Evolutionary conservation across 2,888 invertebrate species (phyloP).

Genomic region (Gymnosoma rotundatum): DNA sequence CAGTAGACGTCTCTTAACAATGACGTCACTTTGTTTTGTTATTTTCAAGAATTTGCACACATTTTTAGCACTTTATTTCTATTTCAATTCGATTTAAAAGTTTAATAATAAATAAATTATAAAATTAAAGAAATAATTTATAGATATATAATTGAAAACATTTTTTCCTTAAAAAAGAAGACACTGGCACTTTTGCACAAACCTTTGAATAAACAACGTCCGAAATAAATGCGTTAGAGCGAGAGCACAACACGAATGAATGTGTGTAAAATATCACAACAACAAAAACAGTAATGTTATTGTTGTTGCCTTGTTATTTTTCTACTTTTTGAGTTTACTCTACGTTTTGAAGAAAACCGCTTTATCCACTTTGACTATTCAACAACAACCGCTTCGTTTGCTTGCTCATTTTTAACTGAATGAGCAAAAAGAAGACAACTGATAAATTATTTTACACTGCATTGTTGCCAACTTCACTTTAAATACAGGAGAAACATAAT

Average conservation of each 20-base stretch:
- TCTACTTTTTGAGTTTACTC: constrained; percentile 35
- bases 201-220: constrained; percentile 51
- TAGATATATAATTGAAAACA: constrained; percentile 9
- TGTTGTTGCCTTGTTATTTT: constrained; percentile 52
- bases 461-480: constrained; percentile 5
- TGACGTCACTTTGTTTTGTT: constrained; percentile 63
- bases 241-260: constrained; percentile 56
- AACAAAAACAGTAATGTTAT: constrained; percentile 45
- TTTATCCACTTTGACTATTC: constrained; percentile 20
- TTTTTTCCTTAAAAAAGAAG: constrained; percentile 22
- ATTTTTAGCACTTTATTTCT: constrained; percentile 15
- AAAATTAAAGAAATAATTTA: constrained; percentile 6
- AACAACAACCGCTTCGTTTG: constrained; percentile 51
- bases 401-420: constrained; percentile 55
- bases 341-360: constrained; percentile 36
- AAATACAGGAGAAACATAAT: too few species aligned
- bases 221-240: constrained; percentile 54
- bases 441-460: not conserved
- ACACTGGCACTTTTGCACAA: constrained; percentile 62
- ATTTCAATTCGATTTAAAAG: not conserved
- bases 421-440: constrained; percentile 51
- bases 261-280: constrained; percentile 31
- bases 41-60: constrained; percentile 6
- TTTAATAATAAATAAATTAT: not conserved
- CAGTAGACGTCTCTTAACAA: constrained; percentile 32